phyloP scores from a whole-genome alignment of 2,888 invertebrate genomes.

The Zeuzera pyrina region DNA sequence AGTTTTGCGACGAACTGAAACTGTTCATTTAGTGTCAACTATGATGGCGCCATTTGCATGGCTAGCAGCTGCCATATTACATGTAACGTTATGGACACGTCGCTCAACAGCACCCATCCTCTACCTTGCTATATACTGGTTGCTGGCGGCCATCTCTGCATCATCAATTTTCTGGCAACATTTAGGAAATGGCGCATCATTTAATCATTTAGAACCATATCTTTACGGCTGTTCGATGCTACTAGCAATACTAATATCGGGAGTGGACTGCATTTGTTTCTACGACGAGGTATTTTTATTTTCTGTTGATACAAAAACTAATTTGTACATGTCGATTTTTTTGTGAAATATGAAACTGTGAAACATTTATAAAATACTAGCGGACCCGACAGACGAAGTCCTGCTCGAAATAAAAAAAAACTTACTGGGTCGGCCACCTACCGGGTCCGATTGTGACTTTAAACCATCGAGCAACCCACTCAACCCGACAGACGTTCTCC shows the following conservation, averaged over 20 bases:
- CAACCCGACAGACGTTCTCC: too few species aligned
- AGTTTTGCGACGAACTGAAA: constrained; percentile 34
- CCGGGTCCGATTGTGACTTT: too few species aligned
- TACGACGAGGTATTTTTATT: constrained; percentile 51
- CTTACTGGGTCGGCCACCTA: too few species aligned
- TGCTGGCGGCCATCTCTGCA: constrained; percentile 41
- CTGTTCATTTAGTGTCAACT: constrained; percentile 39
- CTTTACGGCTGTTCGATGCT: constrained; percentile 37
- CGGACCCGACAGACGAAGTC: too few species aligned
- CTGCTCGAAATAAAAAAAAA: too few species aligned
- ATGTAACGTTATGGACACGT: constrained; percentile 50
- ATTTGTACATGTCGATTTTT: too few species aligned
- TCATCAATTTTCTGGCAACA: constrained; percentile 41
- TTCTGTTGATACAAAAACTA: too few species aligned
- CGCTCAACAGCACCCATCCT: constrained; percentile 52
- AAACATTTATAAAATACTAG: too few species aligned
- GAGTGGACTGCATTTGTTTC: constrained; percentile 54
- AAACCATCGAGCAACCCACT: too few species aligned
- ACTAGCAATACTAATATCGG: constrained; percentile 38
- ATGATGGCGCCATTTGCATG: constrained; percentile 50
- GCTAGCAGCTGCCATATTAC: constrained; percentile 54
- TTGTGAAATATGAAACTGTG: too few species aligned
- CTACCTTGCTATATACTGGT: constrained; percentile 61
- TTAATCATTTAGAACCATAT: constrained; percentile 38
- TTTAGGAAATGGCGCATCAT: constrained; percentile 21